Conservation (phyloP, 1,140 invertebrate species). For the Drosophila eugracilis region DNA sequence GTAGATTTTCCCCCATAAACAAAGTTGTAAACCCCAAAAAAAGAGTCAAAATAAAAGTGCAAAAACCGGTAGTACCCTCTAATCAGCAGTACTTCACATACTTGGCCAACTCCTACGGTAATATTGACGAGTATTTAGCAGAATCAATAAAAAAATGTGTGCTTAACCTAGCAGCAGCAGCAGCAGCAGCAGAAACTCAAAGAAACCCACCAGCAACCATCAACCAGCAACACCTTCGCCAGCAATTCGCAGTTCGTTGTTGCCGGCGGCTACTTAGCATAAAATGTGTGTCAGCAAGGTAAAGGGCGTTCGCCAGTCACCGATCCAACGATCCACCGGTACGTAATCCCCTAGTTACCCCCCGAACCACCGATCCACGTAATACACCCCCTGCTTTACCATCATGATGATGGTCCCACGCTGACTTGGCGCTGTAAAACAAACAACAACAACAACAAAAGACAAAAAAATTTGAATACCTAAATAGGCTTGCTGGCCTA, state of each 20-base stretch:
- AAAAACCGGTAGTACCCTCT: background rate
- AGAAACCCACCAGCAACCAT: constrained; percentile 14
- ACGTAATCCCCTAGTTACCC: constrained; percentile 1
- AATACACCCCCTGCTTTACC: constrained; percentile 1
- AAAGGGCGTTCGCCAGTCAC: constrained; percentile 68
- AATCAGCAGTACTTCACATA: background rate
- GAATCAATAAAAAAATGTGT: background rate
- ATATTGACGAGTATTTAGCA: background rate
- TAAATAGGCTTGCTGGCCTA: constrained; percentile 65
- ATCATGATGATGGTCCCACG: constrained; percentile 34
- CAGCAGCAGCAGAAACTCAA: constrained; percentile 5
- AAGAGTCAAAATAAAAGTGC: background rate
- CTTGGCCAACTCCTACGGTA: background rate
- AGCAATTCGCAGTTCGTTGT: constrained; percentile 15
- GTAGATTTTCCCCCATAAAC: too few relatives aligned
- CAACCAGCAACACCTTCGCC: constrained; percentile 31
- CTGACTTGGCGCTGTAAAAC: constrained; percentile 63
- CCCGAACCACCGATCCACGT: background rate
- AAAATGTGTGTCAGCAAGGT: constrained; percentile 83
- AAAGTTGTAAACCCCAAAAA: too few relatives aligned
- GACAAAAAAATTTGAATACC: constrained; percentile 77
- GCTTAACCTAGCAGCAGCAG: constrained; percentile 4
- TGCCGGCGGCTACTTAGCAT: constrained; percentile 67
- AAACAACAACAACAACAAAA: too few relatives aligned
- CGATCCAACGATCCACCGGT: background rate